phyloP scores from a whole-genome alignment of 2,797 vertebrate genomes.

The Danionella dracula region DNA sequence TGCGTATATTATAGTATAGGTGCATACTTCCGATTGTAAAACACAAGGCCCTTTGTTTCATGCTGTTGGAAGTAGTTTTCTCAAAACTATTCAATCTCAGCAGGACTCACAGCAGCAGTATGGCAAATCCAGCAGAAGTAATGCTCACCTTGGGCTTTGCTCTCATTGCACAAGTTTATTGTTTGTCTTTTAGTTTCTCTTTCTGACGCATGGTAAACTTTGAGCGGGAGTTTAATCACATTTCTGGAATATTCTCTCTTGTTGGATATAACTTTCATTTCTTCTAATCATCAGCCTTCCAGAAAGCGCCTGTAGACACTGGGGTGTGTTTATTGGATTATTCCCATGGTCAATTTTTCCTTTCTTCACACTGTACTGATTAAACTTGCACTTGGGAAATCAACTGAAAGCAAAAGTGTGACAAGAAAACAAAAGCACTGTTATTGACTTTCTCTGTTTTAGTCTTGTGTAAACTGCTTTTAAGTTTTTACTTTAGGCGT shows the following conservation, averaged over 20 bases:
- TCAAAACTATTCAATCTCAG: neutral
- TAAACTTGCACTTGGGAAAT: conserved; percentile 58
- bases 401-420: conserved; percentile 40
- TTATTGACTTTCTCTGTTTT: too few species aligned
- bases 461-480: too few species aligned
- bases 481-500: too few species aligned
- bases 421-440: conserved; percentile 27
- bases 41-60: neutral
- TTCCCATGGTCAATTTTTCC: conserved; percentile 42
- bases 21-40: too few species aligned
- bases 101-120: conserved; percentile 20
- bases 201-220: conserved; percentile 32
- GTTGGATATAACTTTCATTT: conserved; percentile 41
- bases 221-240: conserved; percentile 43
- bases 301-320: conserved; percentile 39
- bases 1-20: too few species aligned
- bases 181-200: conserved; percentile 52
- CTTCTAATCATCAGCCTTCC: conserved; percentile 43
- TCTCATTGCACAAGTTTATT: conserved; percentile 35
- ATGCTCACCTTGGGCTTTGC: neutral
- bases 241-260: conserved; percentile 35
- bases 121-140: conserved; percentile 8
- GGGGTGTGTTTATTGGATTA: conserved; percentile 42
- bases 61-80: conserved; percentile 22
- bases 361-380: conserved; percentile 50